phyloP scores from a whole-genome alignment of 2,888 invertebrate species.

The Patella ulyssiponensis region DNA sequence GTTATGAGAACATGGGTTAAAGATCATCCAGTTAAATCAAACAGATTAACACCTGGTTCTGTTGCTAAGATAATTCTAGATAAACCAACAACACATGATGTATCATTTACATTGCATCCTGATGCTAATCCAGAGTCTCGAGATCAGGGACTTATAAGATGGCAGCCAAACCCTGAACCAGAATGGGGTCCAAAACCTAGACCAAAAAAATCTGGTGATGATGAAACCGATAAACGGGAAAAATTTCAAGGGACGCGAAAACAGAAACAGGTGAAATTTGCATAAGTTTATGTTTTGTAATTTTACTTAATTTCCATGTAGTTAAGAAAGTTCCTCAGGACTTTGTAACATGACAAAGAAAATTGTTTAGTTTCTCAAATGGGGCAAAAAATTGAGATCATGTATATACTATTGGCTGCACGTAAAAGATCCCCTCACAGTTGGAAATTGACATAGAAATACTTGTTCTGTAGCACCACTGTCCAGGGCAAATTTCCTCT shows the following conservation, averaged over 20 bases:
- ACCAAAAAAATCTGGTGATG: conserved; percentile 71
- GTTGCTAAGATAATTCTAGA: conserved; percentile 61
- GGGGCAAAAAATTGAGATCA: no score
- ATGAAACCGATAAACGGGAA: background rate
- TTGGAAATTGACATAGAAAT: no score
- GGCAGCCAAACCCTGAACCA: conserved; percentile 86
- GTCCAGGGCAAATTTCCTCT: no score
- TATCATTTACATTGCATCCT: conserved; percentile 74
- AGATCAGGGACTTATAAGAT: conserved; percentile 80
- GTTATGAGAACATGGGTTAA: conserved; percentile 85
- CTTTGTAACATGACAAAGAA: no score
- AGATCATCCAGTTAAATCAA: conserved; percentile 61
- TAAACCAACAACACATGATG: conserved; percentile 52
- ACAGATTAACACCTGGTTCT: conserved; percentile 56
- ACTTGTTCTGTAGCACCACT: no score
- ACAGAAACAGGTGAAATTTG: background rate
- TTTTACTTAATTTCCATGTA: no score
- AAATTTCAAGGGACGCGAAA: conserved; percentile 2
- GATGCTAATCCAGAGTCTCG: conserved; percentile 88
- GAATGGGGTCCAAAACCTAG: conserved; percentile 93
- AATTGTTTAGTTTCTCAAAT: no score
- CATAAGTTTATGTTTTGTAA: no score
- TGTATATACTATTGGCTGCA: no score
- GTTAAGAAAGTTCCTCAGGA: no score
- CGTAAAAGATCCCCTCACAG: no score